Conservation (phyloP, 2,797 vertebrate genomes). For the Enteromius argenteus region DNA sequence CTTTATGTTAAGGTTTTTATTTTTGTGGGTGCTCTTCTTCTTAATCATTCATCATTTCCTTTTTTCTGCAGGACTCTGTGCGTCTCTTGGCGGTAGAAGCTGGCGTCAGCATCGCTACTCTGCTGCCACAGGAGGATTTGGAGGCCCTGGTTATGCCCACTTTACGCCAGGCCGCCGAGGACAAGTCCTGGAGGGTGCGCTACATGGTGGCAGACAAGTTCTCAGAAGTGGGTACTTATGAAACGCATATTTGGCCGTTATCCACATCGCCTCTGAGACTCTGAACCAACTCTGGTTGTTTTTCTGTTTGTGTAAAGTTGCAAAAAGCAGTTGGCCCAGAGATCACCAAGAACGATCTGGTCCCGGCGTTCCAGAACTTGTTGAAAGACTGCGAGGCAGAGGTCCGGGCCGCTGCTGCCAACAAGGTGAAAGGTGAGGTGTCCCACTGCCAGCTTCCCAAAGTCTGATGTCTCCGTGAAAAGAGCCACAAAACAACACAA, state of each 20-base stretch:
- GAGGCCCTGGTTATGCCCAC: conserved; percentile 90
- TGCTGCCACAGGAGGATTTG: conserved; percentile 88
- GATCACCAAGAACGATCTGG: conserved; percentile 88
- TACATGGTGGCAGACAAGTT: conserved; percentile 91
- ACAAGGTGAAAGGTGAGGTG: conserved; percentile 86
- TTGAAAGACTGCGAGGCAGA: conserved; percentile 89
- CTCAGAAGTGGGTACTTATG: conserved; percentile 78
- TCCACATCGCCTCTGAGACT: background rate
- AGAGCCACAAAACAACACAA: background rate
- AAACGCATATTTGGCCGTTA: background rate
- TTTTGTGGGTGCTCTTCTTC: background rate
- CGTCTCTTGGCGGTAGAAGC: conserved; percentile 89
- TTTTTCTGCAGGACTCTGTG: conserved; percentile 83
- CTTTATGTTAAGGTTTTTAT: background rate
- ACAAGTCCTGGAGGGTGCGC: conserved; percentile 89
- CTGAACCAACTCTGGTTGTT: background rate
- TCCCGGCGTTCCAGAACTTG: conserved; percentile 87
- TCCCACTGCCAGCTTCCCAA: background rate
- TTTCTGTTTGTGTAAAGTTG: conserved; percentile 70
- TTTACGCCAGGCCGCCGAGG: conserved; percentile 86
- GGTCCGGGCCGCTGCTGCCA: conserved; percentile 85
- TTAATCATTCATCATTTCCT: background rate
- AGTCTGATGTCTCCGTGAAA: background rate
- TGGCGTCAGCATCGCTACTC: conserved; percentile 88
- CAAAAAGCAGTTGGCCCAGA: conserved; percentile 88